Percentiles rank a stretch among this genome's conserved stretches.
phyloP scores from a whole-genome alignment of 92 coral and sea anemone species.

The Epizoanthus fatuus region DNA sequence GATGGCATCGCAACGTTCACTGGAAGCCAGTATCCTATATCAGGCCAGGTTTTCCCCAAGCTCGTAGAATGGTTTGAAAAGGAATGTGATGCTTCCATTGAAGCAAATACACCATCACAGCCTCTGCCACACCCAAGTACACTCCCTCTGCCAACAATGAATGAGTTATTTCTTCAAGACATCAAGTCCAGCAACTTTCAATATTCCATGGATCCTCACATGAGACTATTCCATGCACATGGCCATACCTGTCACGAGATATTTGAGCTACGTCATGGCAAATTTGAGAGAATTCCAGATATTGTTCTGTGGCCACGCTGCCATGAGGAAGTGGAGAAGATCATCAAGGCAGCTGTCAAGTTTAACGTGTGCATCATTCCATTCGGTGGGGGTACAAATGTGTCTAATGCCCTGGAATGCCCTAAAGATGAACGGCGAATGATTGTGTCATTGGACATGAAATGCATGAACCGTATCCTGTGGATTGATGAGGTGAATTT shows the following conservation, averaged over 20 bases:
- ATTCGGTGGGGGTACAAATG: slow-evolving; percentile 99
- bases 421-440: slow-evolving; percentile 89
- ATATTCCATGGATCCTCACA: slow-evolving; percentile 84
- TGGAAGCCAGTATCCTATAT: slow-evolving; percentile 86
- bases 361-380: slow-evolving; percentile 97
- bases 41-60: slow-evolving; percentile 96
- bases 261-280: slow-evolving; percentile 91
- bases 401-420: slow-evolving; percentile 95
- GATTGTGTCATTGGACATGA: slow-evolving; percentile 97
- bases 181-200: slow-evolving; percentile 73
- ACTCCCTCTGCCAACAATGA: slow-evolving; percentile 82
- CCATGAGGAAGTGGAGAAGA: slow-evolving; percentile 92
- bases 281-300: slow-evolving; percentile 90
- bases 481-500: slow-evolving; percentile 97
- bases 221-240: slow-evolving; percentile 93
- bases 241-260: slow-evolving; percentile 98
- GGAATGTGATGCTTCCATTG: slow-evolving; percentile 84
- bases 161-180: slow-evolving; percentile 78
- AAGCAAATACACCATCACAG: slow-evolving; percentile 78
- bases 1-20: slow-evolving; percentile 86
- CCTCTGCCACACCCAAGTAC: slow-evolving; percentile 88
- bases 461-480: slow-evolving; percentile 92
- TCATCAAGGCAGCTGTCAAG: slow-evolving; percentile 82
- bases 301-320: slow-evolving; percentile 96
- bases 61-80: slow-evolving; percentile 90